Conservation (phyloP, 2,797 vertebrate species). For the Pseudotriccus pelzelni region DNA sequence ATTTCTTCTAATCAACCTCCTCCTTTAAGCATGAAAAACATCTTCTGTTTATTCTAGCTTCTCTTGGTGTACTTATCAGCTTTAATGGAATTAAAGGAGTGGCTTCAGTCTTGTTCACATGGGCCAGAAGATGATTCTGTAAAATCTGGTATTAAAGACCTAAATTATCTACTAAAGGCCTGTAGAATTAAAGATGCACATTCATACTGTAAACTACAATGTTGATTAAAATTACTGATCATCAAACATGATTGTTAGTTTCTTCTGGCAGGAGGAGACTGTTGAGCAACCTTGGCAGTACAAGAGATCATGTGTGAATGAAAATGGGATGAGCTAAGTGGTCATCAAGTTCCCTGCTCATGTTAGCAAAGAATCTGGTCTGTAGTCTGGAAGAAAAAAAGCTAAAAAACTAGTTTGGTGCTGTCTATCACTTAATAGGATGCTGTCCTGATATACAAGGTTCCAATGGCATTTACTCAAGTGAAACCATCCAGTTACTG, state of each 20-base stretch:
- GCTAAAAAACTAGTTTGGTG: background rate
- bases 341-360: background rate
- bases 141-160: background rate
- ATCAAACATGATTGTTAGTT: background rate
- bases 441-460: background rate
- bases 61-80: background rate
- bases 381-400: background rate
- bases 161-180: background rate
- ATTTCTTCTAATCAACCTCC: slow-evolving; percentile 9
- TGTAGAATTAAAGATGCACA: background rate
- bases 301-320: background rate
- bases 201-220: background rate
- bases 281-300: background rate
- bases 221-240: background rate
- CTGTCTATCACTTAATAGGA: background rate
- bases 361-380: background rate
- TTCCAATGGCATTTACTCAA: background rate
- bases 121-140: background rate
- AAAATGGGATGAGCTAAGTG: slow-evolving; percentile 13
- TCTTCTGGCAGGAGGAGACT: background rate
- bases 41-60: slow-evolving; percentile 8
- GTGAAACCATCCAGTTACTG: background rate
- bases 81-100: background rate
- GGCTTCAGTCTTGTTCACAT: background rate
- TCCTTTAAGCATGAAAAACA: background rate